Percentiles rank a stretch among this genome's conserved stretches.
phyloP scores from a whole-genome alignment of 2,888 invertebrate species.

The Trachelus iudaicus region DNA sequence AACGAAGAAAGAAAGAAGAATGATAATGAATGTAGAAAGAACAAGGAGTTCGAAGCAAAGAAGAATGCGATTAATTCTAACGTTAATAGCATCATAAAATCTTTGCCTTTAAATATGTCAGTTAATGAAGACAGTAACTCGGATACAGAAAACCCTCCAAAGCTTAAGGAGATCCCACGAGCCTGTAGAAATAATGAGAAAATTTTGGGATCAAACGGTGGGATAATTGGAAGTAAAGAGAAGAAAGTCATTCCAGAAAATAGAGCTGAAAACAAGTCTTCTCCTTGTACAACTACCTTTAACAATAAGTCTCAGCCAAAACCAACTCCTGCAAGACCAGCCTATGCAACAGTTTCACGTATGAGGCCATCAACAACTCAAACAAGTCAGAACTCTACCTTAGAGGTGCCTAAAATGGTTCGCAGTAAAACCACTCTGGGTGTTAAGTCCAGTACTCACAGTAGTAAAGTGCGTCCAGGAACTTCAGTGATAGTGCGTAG shows the following conservation, averaged over 20 bases:
- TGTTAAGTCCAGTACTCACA: slow-evolving; percentile 7
- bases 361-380: slow-evolving; percentile 36
- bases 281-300: slow-evolving; percentile 20
- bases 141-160: not conserved
- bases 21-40: slow-evolving; percentile 23
- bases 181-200: not conserved
- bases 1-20: slow-evolving; percentile 13
- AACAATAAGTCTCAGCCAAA: slow-evolving; percentile 24
- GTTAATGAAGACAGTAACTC: slow-evolving; percentile 13
- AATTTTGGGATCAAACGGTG: slow-evolving; percentile 11
- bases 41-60: slow-evolving; percentile 40
- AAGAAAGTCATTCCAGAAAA: slow-evolving; percentile 24
- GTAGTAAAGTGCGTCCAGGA: slow-evolving; percentile 33
- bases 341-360: slow-evolving; percentile 67
- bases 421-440: slow-evolving; percentile 60
- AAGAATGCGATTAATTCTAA: slow-evolving; percentile 52
- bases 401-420: slow-evolving; percentile 48
- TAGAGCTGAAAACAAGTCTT: slow-evolving; percentile 28
- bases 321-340: slow-evolving; percentile 47
- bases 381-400: not conserved
- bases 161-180: slow-evolving; percentile 6
- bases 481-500: slow-evolving; percentile 49
- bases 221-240: slow-evolving; percentile 9
- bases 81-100: slow-evolving; percentile 24
- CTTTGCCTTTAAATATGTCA: not conserved